phyloP scores from a whole-genome alignment of 2,113 vertebrate genomes.

The Chamaetylas fuelleborni region DNA sequence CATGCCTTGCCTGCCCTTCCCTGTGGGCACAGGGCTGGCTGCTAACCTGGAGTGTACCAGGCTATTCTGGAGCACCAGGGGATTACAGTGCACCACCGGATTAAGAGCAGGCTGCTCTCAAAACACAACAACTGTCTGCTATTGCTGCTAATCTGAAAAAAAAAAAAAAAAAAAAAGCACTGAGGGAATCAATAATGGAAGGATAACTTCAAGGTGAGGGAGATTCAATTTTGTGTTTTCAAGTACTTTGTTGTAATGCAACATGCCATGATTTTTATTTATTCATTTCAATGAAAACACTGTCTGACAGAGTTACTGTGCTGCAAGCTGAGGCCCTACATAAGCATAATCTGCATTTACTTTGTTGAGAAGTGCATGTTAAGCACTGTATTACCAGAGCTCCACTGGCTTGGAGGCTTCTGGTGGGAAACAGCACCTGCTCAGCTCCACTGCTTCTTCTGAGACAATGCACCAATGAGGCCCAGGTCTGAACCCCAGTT shows the following conservation, averaged over 20 bases:
- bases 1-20: not conserved
- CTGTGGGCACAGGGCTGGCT: not conserved
- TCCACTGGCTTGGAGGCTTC: not conserved
- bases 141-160: not conserved
- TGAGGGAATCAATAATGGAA: not conserved
- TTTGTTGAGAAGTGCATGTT: not conserved
- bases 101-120: not conserved
- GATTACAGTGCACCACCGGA: not conserved
- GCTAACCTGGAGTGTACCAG: not conserved
- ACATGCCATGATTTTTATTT: not conserved
- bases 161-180: not conserved
- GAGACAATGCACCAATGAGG: not conserved
- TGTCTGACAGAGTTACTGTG: not conserved
- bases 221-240: not conserved
- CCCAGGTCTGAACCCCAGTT: not conserved
- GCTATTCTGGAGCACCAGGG: not conserved
- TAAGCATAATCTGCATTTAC: not conserved
- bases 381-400: not conserved
- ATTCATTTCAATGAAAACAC: not conserved
- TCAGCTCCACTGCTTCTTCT: not conserved
- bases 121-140: conserved; percentile 11
- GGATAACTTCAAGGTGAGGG: not conserved
- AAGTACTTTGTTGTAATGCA: not conserved
- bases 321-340: not conserved
- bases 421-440: not conserved